Evolutionary conservation across 2,888 invertebrate genomes (phyloP).

Genomic region (Drosophila anceps): DNA sequence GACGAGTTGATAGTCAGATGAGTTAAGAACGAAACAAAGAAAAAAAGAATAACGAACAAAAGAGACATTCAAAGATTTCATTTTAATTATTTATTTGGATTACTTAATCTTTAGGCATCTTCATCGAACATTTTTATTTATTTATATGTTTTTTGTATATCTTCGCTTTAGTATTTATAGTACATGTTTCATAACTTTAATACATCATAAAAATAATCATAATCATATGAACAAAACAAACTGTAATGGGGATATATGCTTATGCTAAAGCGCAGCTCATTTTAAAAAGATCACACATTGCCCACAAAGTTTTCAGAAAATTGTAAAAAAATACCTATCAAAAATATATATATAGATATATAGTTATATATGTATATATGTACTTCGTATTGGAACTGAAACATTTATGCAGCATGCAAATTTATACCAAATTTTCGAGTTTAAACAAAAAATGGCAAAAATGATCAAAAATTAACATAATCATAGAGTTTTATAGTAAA

Average conservation of each 20-base stretch:
- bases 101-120: conserved; percentile 72
- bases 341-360: conserved; percentile 54
- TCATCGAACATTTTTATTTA: conserved; percentile 60
- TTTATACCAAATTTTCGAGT: conserved; percentile 42
- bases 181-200: conserved; percentile 77
- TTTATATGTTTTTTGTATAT: conserved; percentile 43
- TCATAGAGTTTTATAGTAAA: conserved; percentile 30
- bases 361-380: conserved; percentile 12
- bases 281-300: conserved; percentile 74
- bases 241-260: conserved; percentile 66
- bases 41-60: conserved; percentile 18
- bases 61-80: conserved; percentile 50
- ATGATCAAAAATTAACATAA: conserved; percentile 38
- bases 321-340: conserved; percentile 75
- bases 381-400: conserved; percentile 47
- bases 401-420: conserved; percentile 64
- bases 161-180: conserved; percentile 62
- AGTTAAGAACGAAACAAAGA: neutral
- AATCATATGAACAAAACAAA: conserved; percentile 79
- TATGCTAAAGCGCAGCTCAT: conserved; percentile 66
- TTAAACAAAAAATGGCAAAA: conserved; percentile 67
- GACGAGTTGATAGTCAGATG: conserved; percentile 50
- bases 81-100: conserved; percentile 73
- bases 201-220: conserved; percentile 78
- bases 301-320: conserved; percentile 57